These are phyloP conservation scores for Pammene fasciana DNA, from an alignment of 2,888 invertebrate genomes.

Conservation along the genomic window DNA sequence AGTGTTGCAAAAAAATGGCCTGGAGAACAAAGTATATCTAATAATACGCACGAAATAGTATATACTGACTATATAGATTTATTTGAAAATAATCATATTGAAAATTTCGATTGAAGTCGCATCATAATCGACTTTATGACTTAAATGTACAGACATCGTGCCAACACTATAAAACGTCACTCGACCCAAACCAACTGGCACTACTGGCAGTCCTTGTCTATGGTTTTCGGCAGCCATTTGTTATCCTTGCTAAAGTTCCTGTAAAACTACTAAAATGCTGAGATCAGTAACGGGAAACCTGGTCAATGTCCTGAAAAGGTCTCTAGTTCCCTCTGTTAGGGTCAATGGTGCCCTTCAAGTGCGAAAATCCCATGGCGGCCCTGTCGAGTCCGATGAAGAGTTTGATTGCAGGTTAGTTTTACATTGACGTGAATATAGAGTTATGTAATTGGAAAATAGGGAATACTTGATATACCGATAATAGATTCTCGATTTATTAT, in stretches of 20 bases:
- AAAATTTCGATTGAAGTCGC: no score
- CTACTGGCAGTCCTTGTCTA: slow-evolving; percentile 54
- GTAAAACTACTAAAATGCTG: slow-evolving; percentile 74
- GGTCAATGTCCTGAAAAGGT: slow-evolving; percentile 70
- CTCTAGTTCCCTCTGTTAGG: slow-evolving; percentile 66
- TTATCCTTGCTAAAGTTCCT: slow-evolving; percentile 66
- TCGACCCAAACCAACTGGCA: slow-evolving; percentile 26
- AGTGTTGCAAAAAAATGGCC: no score
- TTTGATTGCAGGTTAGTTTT: slow-evolving; percentile 88
- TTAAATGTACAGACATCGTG: neutral
- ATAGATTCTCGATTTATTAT: neutral
- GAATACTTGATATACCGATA: slow-evolving; percentile 19
- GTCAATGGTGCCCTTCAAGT: slow-evolving; percentile 63
- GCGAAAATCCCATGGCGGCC: slow-evolving; percentile 72
- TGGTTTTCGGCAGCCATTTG: slow-evolving; percentile 73
- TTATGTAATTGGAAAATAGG: slow-evolving; percentile 76
- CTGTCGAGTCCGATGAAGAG: slow-evolving; percentile 91
- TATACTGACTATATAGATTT: no score
- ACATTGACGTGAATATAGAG: slow-evolving; percentile 58
- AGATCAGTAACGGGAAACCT: slow-evolving; percentile 74
- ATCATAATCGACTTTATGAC: slow-evolving; percentile 15
- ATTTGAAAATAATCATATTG: no score
- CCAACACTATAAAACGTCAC: slow-evolving; percentile 35
- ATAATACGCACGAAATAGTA: no score
- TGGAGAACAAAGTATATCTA: no score